Conservation (phyloP, 2,113 vertebrate species). For the Puntigrus tetrazona region DNA sequence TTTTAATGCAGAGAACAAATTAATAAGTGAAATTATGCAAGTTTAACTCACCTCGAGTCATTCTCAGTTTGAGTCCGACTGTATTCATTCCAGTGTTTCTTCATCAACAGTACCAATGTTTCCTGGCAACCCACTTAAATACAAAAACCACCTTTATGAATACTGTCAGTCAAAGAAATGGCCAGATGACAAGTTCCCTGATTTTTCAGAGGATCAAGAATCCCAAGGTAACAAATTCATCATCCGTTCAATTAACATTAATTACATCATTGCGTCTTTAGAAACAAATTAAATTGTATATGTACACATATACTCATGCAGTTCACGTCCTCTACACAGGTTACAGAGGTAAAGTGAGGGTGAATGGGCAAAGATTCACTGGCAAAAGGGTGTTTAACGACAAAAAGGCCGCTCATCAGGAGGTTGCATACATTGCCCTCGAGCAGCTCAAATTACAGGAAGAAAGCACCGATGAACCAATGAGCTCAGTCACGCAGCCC, state of each 20-base stretch:
- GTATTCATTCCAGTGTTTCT: background rate
- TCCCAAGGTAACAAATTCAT: constrained; percentile 45
- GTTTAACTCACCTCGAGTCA: background rate
- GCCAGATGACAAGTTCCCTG: constrained; percentile 20
- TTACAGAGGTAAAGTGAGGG: constrained; percentile 50
- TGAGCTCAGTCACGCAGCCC: constrained; percentile 11
- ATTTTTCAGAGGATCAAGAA: constrained; percentile 49
- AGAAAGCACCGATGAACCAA: constrained; percentile 11
- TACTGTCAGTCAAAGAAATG: constrained; percentile 46
- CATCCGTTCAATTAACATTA: background rate
- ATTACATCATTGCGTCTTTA: background rate
- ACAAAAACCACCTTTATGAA: constrained; percentile 63
- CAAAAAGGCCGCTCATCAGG: constrained; percentile 58
- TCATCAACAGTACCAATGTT: constrained; percentile 51
- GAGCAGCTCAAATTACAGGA: background rate
- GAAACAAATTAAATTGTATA: background rate
- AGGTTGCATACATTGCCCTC: constrained; percentile 59
- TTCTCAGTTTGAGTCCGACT: background rate
- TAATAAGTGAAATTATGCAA: background rate
- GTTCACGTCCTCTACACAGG: constrained; percentile 48
- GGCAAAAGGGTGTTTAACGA: constrained; percentile 26
- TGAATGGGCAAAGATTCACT: constrained; percentile 49
- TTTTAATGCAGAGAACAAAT: background rate
- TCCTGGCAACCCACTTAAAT: constrained; percentile 18
- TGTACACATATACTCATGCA: background rate